A percentile compares a stretch with the other conserved stretches of the same genome.
phyloP scores from a whole-genome alignment of 2,888 invertebrate species.

The Nudaria mundana region DNA sequence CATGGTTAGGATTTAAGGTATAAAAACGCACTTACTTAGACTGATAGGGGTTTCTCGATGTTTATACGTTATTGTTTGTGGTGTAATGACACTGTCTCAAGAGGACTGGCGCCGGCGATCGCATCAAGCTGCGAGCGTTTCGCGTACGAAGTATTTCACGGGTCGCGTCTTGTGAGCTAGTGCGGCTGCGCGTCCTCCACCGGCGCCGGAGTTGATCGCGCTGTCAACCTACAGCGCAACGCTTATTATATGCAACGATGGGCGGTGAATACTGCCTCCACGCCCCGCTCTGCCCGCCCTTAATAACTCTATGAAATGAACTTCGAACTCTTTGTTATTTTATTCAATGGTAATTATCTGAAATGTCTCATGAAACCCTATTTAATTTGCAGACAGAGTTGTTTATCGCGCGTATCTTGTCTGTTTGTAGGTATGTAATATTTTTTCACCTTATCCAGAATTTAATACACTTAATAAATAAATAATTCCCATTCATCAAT shows the following conservation, averaged over 20 bases:
- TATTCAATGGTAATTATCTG: no score
- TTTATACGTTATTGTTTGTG: background rate
- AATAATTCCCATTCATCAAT: no score
- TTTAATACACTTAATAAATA: no score
- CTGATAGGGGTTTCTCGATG: constrained; percentile 1
- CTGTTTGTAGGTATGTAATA: no score
- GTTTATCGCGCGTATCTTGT: no score
- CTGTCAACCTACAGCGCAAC: constrained; percentile 40
- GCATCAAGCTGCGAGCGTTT: constrained; percentile 24
- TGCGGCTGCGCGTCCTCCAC: constrained; percentile 40
- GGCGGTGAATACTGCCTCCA: constrained; percentile 61
- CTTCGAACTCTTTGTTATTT: constrained; percentile 26
- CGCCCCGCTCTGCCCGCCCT: constrained; percentile 54
- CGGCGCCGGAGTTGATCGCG: constrained; percentile 48
- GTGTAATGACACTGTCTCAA: constrained; percentile 1
- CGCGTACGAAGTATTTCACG: constrained; percentile 15
- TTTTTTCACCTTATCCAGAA: no score
- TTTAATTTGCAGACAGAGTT: no score
- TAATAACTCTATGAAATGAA: constrained; percentile 32
- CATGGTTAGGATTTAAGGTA: no score
- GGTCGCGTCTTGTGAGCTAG: constrained; percentile 19
- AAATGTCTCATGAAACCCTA: no score
- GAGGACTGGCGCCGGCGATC: constrained; percentile 27
- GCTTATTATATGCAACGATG: constrained; percentile 55
- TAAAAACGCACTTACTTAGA: constrained; percentile 9